These are phyloP conservation scores for Siniperca knerii DNA, from an alignment of 2,113 vertebrate genomes.

Conservation along the genomic window DNA sequence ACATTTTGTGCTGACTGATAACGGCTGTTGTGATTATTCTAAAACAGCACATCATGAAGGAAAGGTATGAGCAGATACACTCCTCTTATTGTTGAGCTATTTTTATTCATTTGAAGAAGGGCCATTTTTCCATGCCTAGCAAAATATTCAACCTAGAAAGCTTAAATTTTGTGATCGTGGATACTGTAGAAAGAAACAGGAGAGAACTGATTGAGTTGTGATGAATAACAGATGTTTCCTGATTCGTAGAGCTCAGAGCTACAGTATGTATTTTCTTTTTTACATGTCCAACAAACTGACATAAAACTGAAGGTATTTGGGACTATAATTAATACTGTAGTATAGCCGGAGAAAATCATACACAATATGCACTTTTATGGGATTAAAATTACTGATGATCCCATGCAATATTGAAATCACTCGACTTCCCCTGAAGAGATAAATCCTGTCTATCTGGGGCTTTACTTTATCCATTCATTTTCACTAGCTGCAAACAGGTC, in stretches of 20 bases:
- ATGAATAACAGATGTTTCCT: background rate
- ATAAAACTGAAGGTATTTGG: background rate
- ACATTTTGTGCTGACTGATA: background rate
- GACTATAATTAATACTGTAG: background rate
- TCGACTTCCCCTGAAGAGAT: background rate
- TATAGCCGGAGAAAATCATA: background rate
- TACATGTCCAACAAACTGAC: background rate
- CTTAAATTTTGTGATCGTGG: background rate
- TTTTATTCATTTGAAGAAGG: background rate
- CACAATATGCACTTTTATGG: constrained; percentile 2
- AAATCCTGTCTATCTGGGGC: constrained; percentile 53
- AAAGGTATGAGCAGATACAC: background rate
- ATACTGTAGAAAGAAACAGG: background rate
- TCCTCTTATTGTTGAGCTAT: background rate
- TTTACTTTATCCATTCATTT: constrained; percentile 46
- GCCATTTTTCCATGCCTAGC: background rate
- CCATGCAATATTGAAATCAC: constrained; percentile 28
- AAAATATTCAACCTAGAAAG: background rate
- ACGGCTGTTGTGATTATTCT: background rate
- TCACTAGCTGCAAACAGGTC: constrained; percentile 26
- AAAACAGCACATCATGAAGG: background rate
- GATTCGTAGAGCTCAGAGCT: background rate
- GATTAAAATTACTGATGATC: constrained; percentile 32
- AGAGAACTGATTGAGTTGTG: background rate
- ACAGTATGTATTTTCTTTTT: background rate